phyloP scores from a whole-genome alignment of 2,888 invertebrate genomes.

The Drosophila basisetae region DNA sequence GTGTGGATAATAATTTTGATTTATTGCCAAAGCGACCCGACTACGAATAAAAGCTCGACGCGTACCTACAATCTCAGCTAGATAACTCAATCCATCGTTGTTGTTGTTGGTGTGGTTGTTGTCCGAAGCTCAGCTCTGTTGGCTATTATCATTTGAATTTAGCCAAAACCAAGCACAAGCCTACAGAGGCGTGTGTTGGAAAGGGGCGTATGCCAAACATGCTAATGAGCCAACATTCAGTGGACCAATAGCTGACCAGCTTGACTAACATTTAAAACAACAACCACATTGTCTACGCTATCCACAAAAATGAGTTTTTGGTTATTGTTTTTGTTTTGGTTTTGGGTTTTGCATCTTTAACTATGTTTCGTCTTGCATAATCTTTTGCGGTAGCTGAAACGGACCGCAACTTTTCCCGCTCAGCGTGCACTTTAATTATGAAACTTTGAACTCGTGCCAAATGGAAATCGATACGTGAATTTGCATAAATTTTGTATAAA shows the following conservation, averaged over 20 bases:
- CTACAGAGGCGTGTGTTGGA: slow-evolving; percentile 66
- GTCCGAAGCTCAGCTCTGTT: slow-evolving; percentile 5
- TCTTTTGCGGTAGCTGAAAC: slow-evolving; percentile 63
- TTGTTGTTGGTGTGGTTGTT: slow-evolving; percentile 1
- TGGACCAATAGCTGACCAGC: slow-evolving; percentile 73
- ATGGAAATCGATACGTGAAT: slow-evolving; percentile 67
- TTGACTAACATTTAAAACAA: slow-evolving; percentile 50
- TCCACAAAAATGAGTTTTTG: slow-evolving; percentile 61
- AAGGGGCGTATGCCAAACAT: slow-evolving; percentile 79
- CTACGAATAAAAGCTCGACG: slow-evolving; percentile 25
- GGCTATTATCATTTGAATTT: slow-evolving; percentile 57
- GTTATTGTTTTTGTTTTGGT: slow-evolving; percentile 45
- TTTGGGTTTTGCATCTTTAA: slow-evolving; percentile 50
- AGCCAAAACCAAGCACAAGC: slow-evolving; percentile 36
- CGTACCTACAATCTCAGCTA: slow-evolving; percentile 61
- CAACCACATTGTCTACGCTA: slow-evolving; percentile 57
- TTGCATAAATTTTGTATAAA: slow-evolving; percentile 64
- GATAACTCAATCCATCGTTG: slow-evolving; percentile 65
- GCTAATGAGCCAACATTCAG: slow-evolving; percentile 75
- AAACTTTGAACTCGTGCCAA: slow-evolving; percentile 73
- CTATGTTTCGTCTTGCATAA: slow-evolving; percentile 67
- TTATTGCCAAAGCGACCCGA: slow-evolving; percentile 67
- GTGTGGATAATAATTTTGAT: slow-evolving; percentile 81
- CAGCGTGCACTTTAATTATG: slow-evolving; percentile 68
- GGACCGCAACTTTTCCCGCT: slow-evolving; percentile 64